These are phyloP conservation scores for Leptobrachium ailaonicum DNA, from an alignment of 2,113 vertebrate genomes.

Conservation along the genomic window DNA sequence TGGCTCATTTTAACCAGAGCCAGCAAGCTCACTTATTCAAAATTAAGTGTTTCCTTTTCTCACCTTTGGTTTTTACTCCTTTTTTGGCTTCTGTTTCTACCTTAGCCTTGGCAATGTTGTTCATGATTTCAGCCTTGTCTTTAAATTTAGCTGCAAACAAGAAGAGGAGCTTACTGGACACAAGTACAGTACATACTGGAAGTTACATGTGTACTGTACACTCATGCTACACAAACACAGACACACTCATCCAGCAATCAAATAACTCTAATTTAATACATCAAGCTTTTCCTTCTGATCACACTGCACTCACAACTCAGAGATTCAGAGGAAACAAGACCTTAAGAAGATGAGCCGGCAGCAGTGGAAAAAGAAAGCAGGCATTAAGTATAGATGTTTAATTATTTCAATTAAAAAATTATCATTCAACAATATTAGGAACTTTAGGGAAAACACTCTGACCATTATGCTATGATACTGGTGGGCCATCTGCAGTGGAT, in stretches of 20 bases:
- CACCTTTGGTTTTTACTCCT: constrained; percentile 75
- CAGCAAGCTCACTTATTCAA: neutral
- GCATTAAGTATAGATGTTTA: neutral
- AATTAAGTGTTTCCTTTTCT: constrained; percentile 49
- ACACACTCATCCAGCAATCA: neutral
- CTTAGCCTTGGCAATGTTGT: constrained; percentile 71
- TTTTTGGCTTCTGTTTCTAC: constrained; percentile 56
- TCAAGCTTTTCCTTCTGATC: neutral
- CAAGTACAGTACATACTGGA: constrained; percentile 11
- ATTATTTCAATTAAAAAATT: neutral
- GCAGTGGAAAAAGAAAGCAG: neutral
- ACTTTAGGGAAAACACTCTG: neutral
- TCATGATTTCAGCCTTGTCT: constrained; percentile 79
- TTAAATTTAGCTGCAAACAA: constrained; percentile 80
- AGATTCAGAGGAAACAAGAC: neutral
- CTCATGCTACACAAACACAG: neutral
- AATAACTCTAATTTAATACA: neutral
- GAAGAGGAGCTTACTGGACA: constrained; percentile 53
- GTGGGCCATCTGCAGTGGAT: neutral
- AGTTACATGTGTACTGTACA: neutral
- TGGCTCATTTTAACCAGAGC: neutral
- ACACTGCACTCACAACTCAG: neutral
- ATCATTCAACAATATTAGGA: neutral
- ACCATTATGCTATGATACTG: neutral
- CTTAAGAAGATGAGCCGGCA: neutral